A percentile compares a stretch with the other conserved stretches of the same genome.
Evolutionary conservation across 23 tunicate genomes (phyloP).

Genomic region (Styela clava): DNA sequence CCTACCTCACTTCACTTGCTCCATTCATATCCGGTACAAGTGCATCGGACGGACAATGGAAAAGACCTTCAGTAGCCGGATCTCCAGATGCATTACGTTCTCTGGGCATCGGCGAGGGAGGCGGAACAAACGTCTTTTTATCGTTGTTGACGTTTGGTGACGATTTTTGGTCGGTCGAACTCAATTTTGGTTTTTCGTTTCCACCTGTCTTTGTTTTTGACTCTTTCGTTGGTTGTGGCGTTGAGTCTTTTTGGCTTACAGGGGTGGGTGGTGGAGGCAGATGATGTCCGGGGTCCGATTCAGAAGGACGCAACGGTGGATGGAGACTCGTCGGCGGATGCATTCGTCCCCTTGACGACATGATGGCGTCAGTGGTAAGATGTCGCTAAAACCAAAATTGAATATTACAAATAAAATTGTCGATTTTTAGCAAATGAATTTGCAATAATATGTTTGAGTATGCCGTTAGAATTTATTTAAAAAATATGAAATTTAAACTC

Average conservation of each 20-base stretch:
- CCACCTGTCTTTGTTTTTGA: not conserved
- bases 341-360: not conserved
- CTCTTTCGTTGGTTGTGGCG: not conserved
- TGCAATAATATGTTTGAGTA: too few relatives aligned
- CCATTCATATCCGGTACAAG: constrained; percentile 27
- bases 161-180: not conserved
- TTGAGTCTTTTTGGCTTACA: not conserved
- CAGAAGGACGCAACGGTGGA: not conserved
- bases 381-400: not conserved
- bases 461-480: too few relatives aligned
- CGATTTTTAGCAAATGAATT: too few relatives aligned
- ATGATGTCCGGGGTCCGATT: not conserved
- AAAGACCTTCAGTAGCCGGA: not conserved
- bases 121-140: not conserved
- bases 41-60: constrained; percentile 29
- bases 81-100: constrained; percentile 22
- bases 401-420: too few relatives aligned
- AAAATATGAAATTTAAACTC: too few relatives aligned
- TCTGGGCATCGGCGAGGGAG: constrained; percentile 7
- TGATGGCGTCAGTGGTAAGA: not conserved
- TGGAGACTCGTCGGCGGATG: not conserved
- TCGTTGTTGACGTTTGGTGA: not conserved
- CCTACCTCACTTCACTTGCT: constrained; percentile 28
- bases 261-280: not conserved
- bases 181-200: not conserved